Base-by-base conservation (phyloP, 2,113 vertebrate species). In the Epinephelus lanceolatus region DNA sequence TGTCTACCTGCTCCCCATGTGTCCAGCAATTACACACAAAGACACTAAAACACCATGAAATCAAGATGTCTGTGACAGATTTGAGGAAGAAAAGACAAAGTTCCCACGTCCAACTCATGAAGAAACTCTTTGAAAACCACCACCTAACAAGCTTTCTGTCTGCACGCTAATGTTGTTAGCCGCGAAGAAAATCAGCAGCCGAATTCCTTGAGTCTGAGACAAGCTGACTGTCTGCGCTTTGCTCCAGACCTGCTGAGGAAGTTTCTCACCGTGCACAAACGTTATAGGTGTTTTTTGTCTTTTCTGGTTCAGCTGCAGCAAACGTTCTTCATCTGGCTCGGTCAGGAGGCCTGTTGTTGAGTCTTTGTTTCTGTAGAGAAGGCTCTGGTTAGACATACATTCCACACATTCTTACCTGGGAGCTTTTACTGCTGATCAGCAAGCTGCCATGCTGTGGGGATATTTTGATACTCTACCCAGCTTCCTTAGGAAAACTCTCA, bases 101-200 rank as follows among this genome's bases (percentile, higher is more conserved):
- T 67, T 55, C 65, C 63, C 63, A 23, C 23, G 52, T 76, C 51
- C 1, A 4, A 2, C 60, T 69, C 67, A 18, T 49, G 23, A 37
- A 56, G 63, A 23, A 47, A 3, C 68, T 71, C 70, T 71, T 74
- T 77, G 14, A 33, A 73, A 65, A 21, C 5, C 33, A 0, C 37
- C 62, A 23, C 19, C 33, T 63, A 40, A 85, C 56, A 60, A 47
- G 59, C 62, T 47, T 13, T 57, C 21, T 37, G 51, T 71, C 78
- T 71, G 71, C 55, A 42, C 2, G 59, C 57, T 89, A 83, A 81
- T 45, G 40, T 42, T 72, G 71, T 89, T 89, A 86, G 62, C 33
- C 42, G 4, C 6, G 49, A 87, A 71, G 51, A 78, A 56, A 56
- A 53, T 57, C 57, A 25, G 18, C 60, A 42, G 56, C 49, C 11